A percentile compares a stretch with the other conserved stretches of the same genome.
These are phyloP conservation scores for Ictidomys tridecemlineatus DNA, from an alignment of 2,113 vertebrate species.

Conservation along the genomic window DNA sequence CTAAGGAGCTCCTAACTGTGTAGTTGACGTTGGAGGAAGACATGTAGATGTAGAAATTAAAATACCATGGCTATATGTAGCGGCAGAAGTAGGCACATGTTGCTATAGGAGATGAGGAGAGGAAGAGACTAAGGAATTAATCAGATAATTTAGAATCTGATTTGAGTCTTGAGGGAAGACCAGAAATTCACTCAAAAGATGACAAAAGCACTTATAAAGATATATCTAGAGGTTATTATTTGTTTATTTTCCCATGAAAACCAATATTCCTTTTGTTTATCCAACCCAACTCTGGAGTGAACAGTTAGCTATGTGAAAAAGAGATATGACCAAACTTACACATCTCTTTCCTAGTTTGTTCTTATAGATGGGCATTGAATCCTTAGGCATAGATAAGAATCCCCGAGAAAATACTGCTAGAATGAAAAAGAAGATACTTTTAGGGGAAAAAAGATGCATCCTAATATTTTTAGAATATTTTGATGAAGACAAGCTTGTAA, in stretches of 20 bases:
- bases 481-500: neutral
- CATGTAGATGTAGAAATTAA: neutral
- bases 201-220: neutral
- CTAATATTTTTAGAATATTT: slow-evolving; percentile 13
- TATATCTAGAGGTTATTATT: neutral
- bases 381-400: neutral
- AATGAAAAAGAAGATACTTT: neutral
- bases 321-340: neutral
- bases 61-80: neutral
- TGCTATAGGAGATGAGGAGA: neutral
- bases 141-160: slow-evolving; percentile 24
- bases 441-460: neutral
- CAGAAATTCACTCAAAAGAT: neutral
- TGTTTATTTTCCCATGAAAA: neutral
- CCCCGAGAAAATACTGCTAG: neutral
- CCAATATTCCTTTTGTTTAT: neutral
- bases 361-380: neutral
- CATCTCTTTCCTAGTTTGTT: too few relatives aligned
- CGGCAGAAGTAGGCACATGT: neutral
- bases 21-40: neutral
- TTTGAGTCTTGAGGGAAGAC: neutral
- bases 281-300: neutral
- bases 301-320: neutral
- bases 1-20: neutral
- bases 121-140: neutral